These are phyloP conservation scores for Mamestra configurata DNA, from an alignment of 1,140 invertebrate species.

Conservation along the genomic window DNA sequence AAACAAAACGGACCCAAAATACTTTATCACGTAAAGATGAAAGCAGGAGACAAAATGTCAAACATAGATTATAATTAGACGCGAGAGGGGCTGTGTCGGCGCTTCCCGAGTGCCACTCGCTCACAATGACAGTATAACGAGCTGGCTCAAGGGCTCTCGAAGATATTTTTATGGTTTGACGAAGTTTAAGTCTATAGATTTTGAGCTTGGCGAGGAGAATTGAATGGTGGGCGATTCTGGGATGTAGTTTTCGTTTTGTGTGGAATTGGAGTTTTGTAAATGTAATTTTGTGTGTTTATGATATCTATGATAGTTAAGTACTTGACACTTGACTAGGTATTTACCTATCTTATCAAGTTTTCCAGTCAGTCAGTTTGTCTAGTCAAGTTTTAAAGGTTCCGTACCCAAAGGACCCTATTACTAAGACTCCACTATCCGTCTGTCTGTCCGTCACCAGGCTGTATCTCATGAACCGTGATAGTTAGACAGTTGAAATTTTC, in stretches of 20 bases:
- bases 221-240: neutral
- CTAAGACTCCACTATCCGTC: too few species aligned
- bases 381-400: too few species aligned
- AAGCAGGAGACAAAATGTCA: slow-evolving; percentile 40
- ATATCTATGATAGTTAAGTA: too few species aligned
- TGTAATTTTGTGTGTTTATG: neutral
- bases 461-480: too few species aligned
- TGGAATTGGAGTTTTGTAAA: neutral
- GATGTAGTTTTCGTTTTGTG: neutral
- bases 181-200: slow-evolving; percentile 38
- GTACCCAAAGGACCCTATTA: too few species aligned
- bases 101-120: slow-evolving; percentile 35
- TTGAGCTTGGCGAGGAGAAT: neutral
- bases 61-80: slow-evolving; percentile 51
- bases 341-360: too few species aligned
- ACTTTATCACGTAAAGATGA: slow-evolving; percentile 23
- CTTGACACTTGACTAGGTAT: too few species aligned
- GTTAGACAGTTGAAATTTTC: too few species aligned
- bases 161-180: slow-evolving; percentile 47
- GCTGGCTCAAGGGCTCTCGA: slow-evolving; percentile 23
- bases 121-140: slow-evolving; percentile 48
- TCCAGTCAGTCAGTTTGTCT: too few species aligned
- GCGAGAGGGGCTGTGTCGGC: slow-evolving; percentile 41
- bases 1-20: too few species aligned
- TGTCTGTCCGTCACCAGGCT: too few species aligned